phyloP scores from a whole-genome alignment of 2,888 invertebrate species.

The Caenorhabditis sp. region DNA sequence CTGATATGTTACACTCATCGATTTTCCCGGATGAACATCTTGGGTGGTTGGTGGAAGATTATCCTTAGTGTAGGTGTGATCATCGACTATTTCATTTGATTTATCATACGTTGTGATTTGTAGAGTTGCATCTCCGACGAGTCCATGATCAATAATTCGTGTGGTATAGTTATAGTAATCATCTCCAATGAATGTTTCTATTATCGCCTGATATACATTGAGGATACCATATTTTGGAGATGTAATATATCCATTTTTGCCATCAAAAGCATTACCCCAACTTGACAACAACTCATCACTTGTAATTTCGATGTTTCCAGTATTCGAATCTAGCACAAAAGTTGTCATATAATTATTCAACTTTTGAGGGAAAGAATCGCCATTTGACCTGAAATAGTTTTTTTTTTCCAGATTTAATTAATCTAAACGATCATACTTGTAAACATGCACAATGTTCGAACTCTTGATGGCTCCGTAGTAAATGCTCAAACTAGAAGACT shows the following conservation, averaged over 20 bases:
- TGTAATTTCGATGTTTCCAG: neutral
- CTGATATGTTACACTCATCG: neutral
- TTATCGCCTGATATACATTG: neutral
- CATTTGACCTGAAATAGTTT: too few relatives aligned
- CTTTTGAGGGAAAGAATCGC: too few relatives aligned
- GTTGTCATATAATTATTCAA: neutral
- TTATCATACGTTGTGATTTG: neutral
- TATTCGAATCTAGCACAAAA: neutral
- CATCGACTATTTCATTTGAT: neutral
- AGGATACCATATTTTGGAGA: neutral
- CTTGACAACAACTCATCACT: neutral
- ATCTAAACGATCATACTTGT: too few relatives aligned
- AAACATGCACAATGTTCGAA: neutral
- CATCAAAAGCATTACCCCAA: neutral
- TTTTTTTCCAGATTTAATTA: too few relatives aligned
- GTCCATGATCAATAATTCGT: neutral
- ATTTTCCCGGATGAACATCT: neutral
- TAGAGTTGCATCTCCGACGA: neutral
- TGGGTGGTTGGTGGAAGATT: neutral
- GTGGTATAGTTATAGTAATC: neutral
- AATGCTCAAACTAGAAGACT: neutral
- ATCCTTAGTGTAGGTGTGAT: neutral
- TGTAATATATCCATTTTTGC: neutral
- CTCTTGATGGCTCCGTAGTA: neutral
- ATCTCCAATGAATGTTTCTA: neutral